A percentile compares a stretch with the other conserved stretches of the same genome.
These are phyloP conservation scores for Ormyrus nitidulus DNA, from an alignment of 2,888 invertebrate species.

Conservation along the genomic window DNA sequence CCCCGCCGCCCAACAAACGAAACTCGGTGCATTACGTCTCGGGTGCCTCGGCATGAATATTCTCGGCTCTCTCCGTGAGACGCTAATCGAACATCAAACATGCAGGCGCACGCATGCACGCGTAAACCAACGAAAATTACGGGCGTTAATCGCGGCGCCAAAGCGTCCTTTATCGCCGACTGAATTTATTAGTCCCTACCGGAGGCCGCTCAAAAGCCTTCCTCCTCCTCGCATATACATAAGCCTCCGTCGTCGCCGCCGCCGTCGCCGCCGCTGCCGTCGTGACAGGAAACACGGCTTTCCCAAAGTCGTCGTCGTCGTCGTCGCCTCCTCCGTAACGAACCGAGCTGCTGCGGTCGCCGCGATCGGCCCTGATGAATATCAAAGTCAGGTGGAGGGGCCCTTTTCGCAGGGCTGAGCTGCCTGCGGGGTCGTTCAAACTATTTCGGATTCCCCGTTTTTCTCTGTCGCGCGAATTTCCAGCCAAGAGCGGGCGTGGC, in stretches of 20 bases:
- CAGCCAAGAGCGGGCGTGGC: too few species aligned
- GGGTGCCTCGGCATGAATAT: too few species aligned
- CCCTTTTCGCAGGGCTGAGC: too few species aligned
- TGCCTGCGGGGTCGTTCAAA: too few species aligned
- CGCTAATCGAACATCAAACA: neutral
- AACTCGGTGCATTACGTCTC: too few species aligned
- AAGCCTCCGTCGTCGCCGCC: neutral
- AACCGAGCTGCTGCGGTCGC: too few species aligned
- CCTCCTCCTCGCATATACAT: neutral
- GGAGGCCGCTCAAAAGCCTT: neutral
- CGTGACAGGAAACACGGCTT: slow-evolving; percentile 15
- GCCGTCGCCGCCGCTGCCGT: neutral
- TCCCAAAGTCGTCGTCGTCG: neutral
- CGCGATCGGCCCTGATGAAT: too few species aligned
- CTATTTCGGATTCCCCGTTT: too few species aligned
- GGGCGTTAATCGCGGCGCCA: neutral
- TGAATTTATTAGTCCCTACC: slow-evolving; percentile 14
- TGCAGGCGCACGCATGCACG: neutral
- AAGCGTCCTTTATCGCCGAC: slow-evolving; percentile 20
- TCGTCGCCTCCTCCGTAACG: too few species aligned
- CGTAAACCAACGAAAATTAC: slow-evolving; percentile 19
- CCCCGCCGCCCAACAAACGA: too few species aligned
- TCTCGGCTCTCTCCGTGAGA: neutral
- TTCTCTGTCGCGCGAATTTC: too few species aligned
- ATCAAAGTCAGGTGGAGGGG: too few species aligned